Conservation (phyloP, 2,113 vertebrate species). For the Mus pahari region DNA sequence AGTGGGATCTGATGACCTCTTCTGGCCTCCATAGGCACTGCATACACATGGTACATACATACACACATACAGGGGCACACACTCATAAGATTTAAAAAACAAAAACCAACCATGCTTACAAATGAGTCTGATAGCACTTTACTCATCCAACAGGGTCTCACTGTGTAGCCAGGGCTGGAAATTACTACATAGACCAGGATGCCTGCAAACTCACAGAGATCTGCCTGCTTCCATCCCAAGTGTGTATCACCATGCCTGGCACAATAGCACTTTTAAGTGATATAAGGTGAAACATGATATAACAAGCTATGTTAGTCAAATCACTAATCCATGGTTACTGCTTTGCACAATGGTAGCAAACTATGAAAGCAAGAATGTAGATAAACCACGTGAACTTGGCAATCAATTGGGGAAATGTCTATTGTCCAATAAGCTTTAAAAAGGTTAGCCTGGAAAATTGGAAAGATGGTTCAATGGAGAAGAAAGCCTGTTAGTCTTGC, state of each 20-base stretch:
- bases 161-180: not conserved
- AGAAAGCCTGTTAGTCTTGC: not conserved
- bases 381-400: not conserved
- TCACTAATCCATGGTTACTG: not conserved
- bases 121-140: not conserved
- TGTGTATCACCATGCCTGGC: not conserved
- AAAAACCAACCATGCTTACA: not conserved
- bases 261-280: conserved; percentile 12
- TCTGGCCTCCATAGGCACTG: not conserved
- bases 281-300: not conserved
- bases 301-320: conserved; percentile 12
- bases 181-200: not conserved
- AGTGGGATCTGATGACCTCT: not conserved
- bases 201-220: not conserved
- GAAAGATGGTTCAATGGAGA: not conserved
- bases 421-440: not conserved
- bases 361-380: not conserved
- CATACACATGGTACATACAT: not conserved
- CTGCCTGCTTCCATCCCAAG: not conserved
- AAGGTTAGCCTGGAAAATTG: not conserved
- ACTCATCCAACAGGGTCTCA: not conserved
- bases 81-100: not conserved
- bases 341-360: not conserved
- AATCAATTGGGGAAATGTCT: not conserved
- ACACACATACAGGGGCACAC: not conserved